These are phyloP conservation scores for Stenopsyche tienmushanensis DNA, from an alignment of 1,140 invertebrate species.

Conservation along the genomic window DNA sequence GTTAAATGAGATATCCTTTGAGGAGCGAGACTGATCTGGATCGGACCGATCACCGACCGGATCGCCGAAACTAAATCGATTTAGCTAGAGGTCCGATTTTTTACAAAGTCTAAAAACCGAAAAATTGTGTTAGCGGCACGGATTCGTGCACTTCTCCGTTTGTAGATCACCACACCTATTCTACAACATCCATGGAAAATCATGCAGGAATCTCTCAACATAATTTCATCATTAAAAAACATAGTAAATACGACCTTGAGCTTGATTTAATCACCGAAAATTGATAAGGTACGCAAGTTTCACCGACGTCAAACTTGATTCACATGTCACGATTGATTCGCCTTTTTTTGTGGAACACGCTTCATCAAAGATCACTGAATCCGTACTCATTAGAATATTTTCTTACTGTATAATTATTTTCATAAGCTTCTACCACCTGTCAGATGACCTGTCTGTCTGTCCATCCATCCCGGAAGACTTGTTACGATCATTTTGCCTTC, in stretches of 20 bases:
- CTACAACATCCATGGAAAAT: no score
- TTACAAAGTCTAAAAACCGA: conserved; percentile 14
- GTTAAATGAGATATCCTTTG: conserved; percentile 34
- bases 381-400: background rate
- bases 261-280: background rate
- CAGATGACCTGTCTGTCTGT: background rate
- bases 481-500: background rate
- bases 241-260: no score
- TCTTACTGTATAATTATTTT: background rate
- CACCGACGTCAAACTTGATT: background rate
- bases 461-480: background rate
- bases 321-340: background rate
- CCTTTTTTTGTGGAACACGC: background rate
- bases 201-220: no score
- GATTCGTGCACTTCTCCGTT: no score
- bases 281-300: no score
- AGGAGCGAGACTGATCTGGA: conserved; percentile 20
- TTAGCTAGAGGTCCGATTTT: conserved; percentile 5
- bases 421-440: background rate
- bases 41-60: conserved; percentile 6
- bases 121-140: conserved; percentile 12
- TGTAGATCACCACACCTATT: no score
- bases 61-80: conserved; percentile 20
- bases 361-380: background rate
- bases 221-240: no score